Conservation (phyloP, 2,888 invertebrate species). For the Microdon myrmicae region DNA sequence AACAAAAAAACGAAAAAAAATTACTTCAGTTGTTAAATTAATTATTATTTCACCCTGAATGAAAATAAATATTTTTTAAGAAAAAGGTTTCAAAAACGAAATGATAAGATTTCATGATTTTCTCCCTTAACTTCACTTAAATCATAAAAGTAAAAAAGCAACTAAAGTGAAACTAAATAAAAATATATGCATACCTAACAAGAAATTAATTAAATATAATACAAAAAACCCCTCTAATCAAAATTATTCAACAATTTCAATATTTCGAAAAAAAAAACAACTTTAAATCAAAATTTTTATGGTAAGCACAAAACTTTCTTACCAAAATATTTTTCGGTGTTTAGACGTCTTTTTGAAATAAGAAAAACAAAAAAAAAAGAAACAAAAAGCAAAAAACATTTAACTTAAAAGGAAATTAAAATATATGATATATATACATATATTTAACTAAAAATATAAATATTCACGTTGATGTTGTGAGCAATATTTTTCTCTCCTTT, state of each 20-base stretch:
- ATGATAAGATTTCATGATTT: constrained; percentile 44
- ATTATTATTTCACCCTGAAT: constrained; percentile 37
- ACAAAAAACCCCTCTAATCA: constrained; percentile 52
- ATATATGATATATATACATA: constrained; percentile 47
- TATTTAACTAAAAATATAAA: constrained; percentile 55
- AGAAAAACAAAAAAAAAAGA: constrained; percentile 57
- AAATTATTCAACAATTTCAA: constrained; percentile 21
- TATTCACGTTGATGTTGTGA: constrained; percentile 67
- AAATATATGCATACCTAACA: constrained; percentile 22
- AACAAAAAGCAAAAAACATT: constrained; percentile 47
- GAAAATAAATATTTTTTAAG: constrained; percentile 35
- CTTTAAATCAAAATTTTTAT: constrained; percentile 56
- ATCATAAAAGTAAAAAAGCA: constrained; percentile 11
- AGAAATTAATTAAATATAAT: not conserved
- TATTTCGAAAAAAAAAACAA: constrained; percentile 52
- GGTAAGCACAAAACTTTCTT: constrained; percentile 40
- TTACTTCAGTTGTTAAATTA: constrained; percentile 24
- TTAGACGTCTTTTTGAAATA: constrained; percentile 66
- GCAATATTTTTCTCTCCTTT: constrained; percentile 57
- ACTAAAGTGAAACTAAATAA: constrained; percentile 24
- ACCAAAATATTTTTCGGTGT: constrained; percentile 66
- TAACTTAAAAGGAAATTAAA: constrained; percentile 37
- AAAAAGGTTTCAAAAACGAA: constrained; percentile 49
- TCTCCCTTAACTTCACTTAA: constrained; percentile 28
- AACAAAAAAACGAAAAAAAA: constrained; percentile 31